Base-by-base conservation (phyloP, 1,140 invertebrate species). In the Antheraea pernyi region DNA sequence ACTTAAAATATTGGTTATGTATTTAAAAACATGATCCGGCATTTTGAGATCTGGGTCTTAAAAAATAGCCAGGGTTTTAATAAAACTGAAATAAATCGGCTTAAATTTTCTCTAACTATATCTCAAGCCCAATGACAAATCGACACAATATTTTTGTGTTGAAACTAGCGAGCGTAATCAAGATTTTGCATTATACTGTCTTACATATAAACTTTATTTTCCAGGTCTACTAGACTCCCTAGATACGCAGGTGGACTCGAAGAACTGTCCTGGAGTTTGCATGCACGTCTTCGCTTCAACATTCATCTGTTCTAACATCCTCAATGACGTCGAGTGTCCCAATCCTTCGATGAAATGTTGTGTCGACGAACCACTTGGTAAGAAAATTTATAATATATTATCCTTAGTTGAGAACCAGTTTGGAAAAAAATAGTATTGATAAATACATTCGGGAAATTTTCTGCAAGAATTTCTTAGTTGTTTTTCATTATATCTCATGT, bases 181-280 rank as follows among this genome's bases (percentile, higher is more conserved):
- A 59, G 0, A 59, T 19, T 60, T 60, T 7, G 22, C 7, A 22
- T 19, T 60, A 10, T 18, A 60, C 7, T 60, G 59, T 60, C n/a
- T 42, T 8, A 42, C 7, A 42, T 3, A 42, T 9, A 42, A 42
- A 8, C 39, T 60, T 4, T 19, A 11, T 48, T 58, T 86, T 86
- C 5, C 92, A 97, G 97, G 96, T 78, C 93, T 97, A 1, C 89
- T 98, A 71, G 96, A 97, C 74, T 95, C 96, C 0, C 94, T 98
- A 79, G 97, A 97, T 13, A 97, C 94, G 48, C 97, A 97, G 19
- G 96, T 95, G 19, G 96, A 97, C 80, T 94, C 95, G 58, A 96
- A 96, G 80, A 95, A 97, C 78, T 98, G 97, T 87, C 97, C 97
- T 0, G 97, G 97, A 0, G 95, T 96, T 61, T 98, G 97, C 84